A percentile compares a stretch with the other conserved stretches of the same genome.
phyloP scores from a whole-genome alignment of 2,797 vertebrate species.

The Antennarius maculatus region DNA sequence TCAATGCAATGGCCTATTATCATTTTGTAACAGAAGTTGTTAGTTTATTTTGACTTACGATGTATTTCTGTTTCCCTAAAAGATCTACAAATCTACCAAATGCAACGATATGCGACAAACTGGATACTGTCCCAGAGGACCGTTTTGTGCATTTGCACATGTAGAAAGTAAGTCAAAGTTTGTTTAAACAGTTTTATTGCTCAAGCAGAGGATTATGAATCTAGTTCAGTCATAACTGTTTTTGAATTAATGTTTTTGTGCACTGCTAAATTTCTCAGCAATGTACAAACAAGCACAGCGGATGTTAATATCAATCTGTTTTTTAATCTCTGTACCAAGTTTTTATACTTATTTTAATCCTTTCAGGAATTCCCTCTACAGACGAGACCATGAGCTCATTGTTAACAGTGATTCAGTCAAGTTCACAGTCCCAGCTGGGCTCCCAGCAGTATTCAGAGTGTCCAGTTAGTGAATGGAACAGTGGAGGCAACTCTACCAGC shows the following conservation, averaged over 20 bases:
- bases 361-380: conserved; percentile 84
- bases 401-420: conserved; percentile 83
- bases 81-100: conserved; percentile 97
- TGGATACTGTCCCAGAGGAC: conserved; percentile 91
- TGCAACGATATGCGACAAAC: conserved; percentile 96
- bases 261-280: too few relatives aligned
- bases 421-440: conserved; percentile 80
- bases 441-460: conserved; percentile 86
- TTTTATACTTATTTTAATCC: conserved; percentile 7
- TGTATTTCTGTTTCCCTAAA: conserved; percentile 34
- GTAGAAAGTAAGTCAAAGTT: conserved; percentile 86
- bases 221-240: neutral
- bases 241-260: neutral
- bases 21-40: too few relatives aligned
- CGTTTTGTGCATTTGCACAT: conserved; percentile 95
- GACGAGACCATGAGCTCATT: conserved; percentile 86
- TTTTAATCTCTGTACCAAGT: neutral
- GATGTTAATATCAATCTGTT: neutral
- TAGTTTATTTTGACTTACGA: neutral
- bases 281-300: too few relatives aligned
- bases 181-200: neutral
- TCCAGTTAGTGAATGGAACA: conserved; percentile 86
- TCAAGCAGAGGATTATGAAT: neutral
- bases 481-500: conserved; percentile 78
- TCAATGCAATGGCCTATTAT: too few relatives aligned